Base-by-base conservation (phyloP, 2,797 vertebrate species). In the Xenopus petersii region DNA sequence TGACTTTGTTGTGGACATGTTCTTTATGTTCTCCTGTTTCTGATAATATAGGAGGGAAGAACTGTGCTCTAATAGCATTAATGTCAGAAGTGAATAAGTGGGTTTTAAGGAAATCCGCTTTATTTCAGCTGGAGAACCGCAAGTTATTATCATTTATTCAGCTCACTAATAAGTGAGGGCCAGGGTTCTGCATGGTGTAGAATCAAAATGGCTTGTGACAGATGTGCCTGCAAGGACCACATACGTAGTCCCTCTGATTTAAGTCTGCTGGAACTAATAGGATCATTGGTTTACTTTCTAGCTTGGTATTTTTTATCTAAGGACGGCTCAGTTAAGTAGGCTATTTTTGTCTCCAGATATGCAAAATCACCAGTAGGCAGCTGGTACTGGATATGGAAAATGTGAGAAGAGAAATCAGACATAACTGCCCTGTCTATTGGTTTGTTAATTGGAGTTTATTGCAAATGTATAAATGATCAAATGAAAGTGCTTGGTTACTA, bases 191-290 rank as follows among this genome's bases (percentile, higher is more conserved):
- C 89, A 86, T 89, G 93, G 83, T 87, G 80, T 88, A 85, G 73
- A 87, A 75, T 82, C 82, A 85, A 89, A 93, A 90, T 87, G 88
- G 93, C 88, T 89, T 84, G 84, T 93, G 93, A 94, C 95, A 98
- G 96, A 97, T 97, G 95, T 95, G 93, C 88, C 89, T 93, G 92
- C 91, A 91, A 92, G 94, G 96, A 97, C 95, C 95, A 98, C 95
- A 96, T 98, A 95, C 95, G 91, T 95, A 87, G 94, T 95, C 88
- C 94, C 93, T 95, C 94, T 96, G 94, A 95, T 95, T 94, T 96
- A 95, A 94, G 93, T 94, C 94, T 93, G 90, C 91, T 94, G 93
- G 93, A 96, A 95, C 94, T 95, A 96, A 96, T 95, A 94, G 94
- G 92, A 94, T 95, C 94, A 96, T 92, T 93, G 90, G 80, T 90